These are phyloP conservation scores for Lissocephala sabroskyi DNA, from an alignment of 2,888 invertebrate genomes.

Conservation along the genomic window DNA sequence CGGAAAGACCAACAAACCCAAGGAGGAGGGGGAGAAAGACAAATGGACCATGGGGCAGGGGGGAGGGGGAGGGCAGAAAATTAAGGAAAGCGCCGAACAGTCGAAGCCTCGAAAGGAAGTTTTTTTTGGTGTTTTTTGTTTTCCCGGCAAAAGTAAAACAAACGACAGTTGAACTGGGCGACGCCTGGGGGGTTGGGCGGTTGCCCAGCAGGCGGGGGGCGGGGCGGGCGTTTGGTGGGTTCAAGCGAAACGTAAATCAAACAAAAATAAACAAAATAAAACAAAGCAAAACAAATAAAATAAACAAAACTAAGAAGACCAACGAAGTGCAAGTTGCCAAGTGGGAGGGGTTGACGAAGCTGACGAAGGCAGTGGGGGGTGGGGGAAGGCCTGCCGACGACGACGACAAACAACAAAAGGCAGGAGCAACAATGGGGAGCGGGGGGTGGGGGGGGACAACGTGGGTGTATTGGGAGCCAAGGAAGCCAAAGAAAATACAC, in stretches of 20 bases:
- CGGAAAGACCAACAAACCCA: no score
- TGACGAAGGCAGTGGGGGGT: slow-evolving; percentile 14
- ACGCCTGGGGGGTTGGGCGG: no score
- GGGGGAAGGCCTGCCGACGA: neutral
- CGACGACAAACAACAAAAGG: neutral
- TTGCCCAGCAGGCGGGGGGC: neutral
- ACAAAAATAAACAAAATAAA: slow-evolving; percentile 56
- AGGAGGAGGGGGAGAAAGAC: slow-evolving; percentile 9
- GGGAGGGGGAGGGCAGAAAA: slow-evolving; percentile 4
- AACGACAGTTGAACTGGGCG: slow-evolving; percentile 18
- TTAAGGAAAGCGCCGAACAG: slow-evolving; percentile 11
- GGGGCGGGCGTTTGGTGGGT: slow-evolving; percentile 1
- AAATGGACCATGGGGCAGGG: slow-evolving; percentile 5
- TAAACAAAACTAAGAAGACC: slow-evolving; percentile 58
- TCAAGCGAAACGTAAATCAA: slow-evolving; percentile 50
- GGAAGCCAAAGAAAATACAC: slow-evolving; percentile 27
- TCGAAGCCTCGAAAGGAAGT: slow-evolving; percentile 17
- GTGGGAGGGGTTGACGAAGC: slow-evolving; percentile 3
- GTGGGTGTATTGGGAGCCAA: no score
- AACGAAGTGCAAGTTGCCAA: slow-evolving; percentile 10
- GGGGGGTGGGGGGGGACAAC: neutral
- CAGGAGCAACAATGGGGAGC: slow-evolving; percentile 1
- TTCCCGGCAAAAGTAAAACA: slow-evolving; percentile 38
- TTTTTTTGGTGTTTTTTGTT: neutral
- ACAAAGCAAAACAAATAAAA: slow-evolving; percentile 62